A percentile compares a stretch with the other conserved stretches of the same genome.
Evolutionary conservation across 2,888 invertebrate species (phyloP).

Genomic region (Dione vanillae): DNA sequence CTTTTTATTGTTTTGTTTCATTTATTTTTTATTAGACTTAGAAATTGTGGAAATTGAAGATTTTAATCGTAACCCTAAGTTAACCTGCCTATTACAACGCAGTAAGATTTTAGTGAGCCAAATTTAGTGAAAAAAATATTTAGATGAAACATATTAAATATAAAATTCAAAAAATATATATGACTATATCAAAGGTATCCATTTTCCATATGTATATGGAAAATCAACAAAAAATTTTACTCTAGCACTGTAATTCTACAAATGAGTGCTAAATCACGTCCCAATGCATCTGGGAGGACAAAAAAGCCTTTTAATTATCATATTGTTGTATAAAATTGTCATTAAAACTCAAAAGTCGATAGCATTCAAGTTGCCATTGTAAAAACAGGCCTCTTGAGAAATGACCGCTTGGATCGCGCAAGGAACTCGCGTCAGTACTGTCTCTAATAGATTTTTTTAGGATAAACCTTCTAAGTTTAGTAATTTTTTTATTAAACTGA

Average conservation of each 20-base stretch:
- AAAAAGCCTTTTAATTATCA: constrained; percentile 71
- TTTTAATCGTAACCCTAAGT: no score
- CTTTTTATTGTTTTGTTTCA: neutral
- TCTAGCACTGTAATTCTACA: constrained; percentile 39
- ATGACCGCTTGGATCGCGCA: constrained; percentile 48
- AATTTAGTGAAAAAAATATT: no score
- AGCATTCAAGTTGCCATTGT: constrained; percentile 70
- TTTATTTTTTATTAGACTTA: no score
- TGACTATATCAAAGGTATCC: no score
- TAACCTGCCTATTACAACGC: no score
- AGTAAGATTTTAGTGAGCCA: no score
- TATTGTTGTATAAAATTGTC: constrained; percentile 79
- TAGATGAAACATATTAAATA: neutral
- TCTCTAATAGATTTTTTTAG: constrained; percentile 34
- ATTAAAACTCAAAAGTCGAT: constrained; percentile 78
- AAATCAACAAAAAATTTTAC: constrained; percentile 20
- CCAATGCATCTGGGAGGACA: constrained; percentile 60
- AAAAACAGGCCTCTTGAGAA: constrained; percentile 69
- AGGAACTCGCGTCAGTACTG: constrained; percentile 36
- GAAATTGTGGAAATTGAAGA: no score
- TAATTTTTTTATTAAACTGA: neutral
- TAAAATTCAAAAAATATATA: no score
- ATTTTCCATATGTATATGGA: neutral
- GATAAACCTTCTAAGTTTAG: neutral
- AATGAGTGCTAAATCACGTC: constrained; percentile 42